Conservation (phyloP, 2,113 vertebrate species). For the Aramus guarauna region DNA sequence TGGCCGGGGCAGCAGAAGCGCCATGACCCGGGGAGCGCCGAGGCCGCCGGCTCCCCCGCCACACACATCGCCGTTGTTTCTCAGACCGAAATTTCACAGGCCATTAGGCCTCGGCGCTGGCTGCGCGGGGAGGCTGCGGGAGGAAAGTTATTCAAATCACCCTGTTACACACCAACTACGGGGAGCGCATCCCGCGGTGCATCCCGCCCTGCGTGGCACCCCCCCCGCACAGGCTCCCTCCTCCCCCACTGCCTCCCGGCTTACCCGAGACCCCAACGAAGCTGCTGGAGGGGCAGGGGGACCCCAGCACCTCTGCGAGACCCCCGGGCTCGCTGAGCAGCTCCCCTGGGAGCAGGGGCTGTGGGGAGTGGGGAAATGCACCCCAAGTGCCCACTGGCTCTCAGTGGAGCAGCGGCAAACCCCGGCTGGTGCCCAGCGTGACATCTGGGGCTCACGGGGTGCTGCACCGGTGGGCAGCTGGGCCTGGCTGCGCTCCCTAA, state of each 20-base stretch:
- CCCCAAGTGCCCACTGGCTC: background rate
- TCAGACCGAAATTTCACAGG: background rate
- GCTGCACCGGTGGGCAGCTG: accelerated
- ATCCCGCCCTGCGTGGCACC: background rate
- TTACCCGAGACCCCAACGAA: accelerated
- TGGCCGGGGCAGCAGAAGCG: accelerated
- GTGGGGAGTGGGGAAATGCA: accelerated
- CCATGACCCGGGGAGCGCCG: accelerated
- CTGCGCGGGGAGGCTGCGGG: accelerated
- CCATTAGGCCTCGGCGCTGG: background rate
- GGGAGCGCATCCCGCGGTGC: accelerated
- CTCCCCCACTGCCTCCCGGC: background rate
- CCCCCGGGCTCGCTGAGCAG: background rate
- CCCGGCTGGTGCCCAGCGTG: accelerated
- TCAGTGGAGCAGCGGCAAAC: background rate
- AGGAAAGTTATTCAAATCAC: background rate
- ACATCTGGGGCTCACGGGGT: accelerated
- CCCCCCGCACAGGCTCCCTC: accelerated
- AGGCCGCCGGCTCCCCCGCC: accelerated
- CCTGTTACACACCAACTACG: background rate
- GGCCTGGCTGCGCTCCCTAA: background rate
- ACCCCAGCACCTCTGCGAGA: accelerated
- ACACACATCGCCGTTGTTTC: accelerated
- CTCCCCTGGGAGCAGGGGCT: accelerated
- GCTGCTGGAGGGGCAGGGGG: background rate